Evolutionary conservation across 2,113 vertebrate species (phyloP).

Genomic region (Pontoporia blainvillei): DNA sequence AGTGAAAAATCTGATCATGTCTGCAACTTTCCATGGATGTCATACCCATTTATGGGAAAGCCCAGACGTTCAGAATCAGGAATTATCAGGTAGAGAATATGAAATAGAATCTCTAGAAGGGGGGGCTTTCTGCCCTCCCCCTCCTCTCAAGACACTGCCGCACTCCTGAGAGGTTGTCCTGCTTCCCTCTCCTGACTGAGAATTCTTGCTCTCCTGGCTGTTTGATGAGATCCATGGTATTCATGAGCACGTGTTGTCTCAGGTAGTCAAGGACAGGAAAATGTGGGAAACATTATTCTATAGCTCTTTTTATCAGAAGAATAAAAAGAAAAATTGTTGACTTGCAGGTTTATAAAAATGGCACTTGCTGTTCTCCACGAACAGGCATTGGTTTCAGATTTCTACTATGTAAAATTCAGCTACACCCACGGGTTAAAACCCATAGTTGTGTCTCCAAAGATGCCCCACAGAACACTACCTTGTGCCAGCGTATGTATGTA

Average conservation of each 20-base stretch:
- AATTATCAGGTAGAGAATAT: background rate
- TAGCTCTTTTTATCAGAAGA: background rate
- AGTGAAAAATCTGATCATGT: background rate
- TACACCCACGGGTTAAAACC: background rate
- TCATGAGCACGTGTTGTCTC: background rate
- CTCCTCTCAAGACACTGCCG: background rate
- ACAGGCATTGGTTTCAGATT: background rate
- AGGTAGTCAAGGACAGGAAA: background rate
- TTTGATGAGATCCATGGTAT: background rate
- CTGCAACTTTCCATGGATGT: background rate
- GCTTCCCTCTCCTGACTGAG: accelerated
- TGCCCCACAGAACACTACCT: background rate
- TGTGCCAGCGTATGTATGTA: background rate
- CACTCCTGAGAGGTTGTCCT: too few relatives aligned
- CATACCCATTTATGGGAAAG: background rate
- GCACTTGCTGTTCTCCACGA: background rate
- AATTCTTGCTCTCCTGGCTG: background rate
- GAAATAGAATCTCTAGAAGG: background rate
- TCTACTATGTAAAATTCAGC: background rate
- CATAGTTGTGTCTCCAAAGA: accelerated
- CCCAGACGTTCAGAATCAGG: background rate
- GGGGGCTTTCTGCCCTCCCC: background rate
- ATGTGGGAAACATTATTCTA: background rate
- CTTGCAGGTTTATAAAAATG: background rate
- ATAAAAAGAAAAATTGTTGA: background rate